Evolutionary conservation across 2,113 vertebrate genomes (phyloP), one percentile per base, ranked within the genome.

Genomic region (Oxygymnocypris stewartii): DNA sequence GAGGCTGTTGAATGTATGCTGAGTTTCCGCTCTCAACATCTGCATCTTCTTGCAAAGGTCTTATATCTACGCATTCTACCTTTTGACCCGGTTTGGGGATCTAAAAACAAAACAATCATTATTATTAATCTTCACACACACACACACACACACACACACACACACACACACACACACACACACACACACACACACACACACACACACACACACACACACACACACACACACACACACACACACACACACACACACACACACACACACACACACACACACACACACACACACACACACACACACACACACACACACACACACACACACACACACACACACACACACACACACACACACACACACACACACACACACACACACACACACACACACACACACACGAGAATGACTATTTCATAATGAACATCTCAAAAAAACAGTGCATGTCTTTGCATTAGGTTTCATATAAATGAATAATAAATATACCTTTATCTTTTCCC

Each of bases 71-170:
- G 65, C 0, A 0, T 6, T 0, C 3, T 35, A 31, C 28, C 28
- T 0, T 40, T 20, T 0, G 0, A 1, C 28, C 28, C 1, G 28
- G 28, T 31, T 3, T 0, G 10, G 1, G 0, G 0, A 28, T 0
- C 74, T 76, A 28, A 76, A 47, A 76, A 28, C 12, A 76, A 76
- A 76, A 47, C 0, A 76, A 59, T n/a, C 20, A 8, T 59, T 23
- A 10, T 59, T 20, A 73, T 42, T 73, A 23, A 73, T 71, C 1
- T 4, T 0, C 16, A 23, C 69, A 40, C 28, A 31, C 28, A 31
- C 28, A 31, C 28, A 31, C 28, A 31, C 16, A 23, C 69, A 40
- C 8, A 40, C 23, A 40, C 28, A 31, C 28, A 31, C 28, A 31
- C 16, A 23, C 69, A 40, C 28, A 31, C 28, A 31, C 28, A 31